phyloP scores from a whole-genome alignment of 2,113 vertebrate species.

The Callaeas wilsoni region DNA sequence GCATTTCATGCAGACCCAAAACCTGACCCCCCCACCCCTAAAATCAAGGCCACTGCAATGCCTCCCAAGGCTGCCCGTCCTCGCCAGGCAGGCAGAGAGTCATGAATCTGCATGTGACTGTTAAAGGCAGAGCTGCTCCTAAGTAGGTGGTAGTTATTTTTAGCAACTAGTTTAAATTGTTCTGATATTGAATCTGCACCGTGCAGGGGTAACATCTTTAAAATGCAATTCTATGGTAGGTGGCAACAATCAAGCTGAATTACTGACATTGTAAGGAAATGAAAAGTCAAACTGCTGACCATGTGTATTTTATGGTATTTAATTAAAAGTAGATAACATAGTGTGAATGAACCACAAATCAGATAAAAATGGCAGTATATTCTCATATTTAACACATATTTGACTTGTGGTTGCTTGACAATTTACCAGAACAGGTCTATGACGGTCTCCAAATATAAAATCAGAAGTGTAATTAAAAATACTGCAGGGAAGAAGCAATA shows the following conservation, averaged over 20 bases:
- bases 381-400: constrained; percentile 98
- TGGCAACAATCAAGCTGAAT: constrained; percentile 71
- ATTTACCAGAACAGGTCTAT: constrained; percentile 87
- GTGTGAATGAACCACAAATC: constrained; percentile 94
- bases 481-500: constrained; percentile 68
- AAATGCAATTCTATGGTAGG: constrained; percentile 65
- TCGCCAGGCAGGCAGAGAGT: constrained; percentile 7
- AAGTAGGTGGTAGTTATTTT: constrained; percentile 45
- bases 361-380: constrained; percentile 97
- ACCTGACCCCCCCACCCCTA: background rate
- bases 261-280: constrained; percentile 81
- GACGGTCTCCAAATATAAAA: constrained; percentile 73
- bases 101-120: constrained; percentile 5
- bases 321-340: constrained; percentile 99
- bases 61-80: constrained; percentile 26
- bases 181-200: constrained; percentile 46
- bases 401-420: constrained; percentile 93
- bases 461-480: constrained; percentile 75
- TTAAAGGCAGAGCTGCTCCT: background rate
- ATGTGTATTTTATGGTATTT: constrained; percentile 94
- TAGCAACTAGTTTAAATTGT: constrained; percentile 42
- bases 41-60: background rate
- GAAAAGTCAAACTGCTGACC: constrained; percentile 98
- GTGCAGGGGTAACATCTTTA: constrained; percentile 57
- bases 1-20: constrained; percentile 46